phyloP scores from a whole-genome alignment of 2,888 invertebrate genomes.

The Cantharis flavilabris region DNA sequence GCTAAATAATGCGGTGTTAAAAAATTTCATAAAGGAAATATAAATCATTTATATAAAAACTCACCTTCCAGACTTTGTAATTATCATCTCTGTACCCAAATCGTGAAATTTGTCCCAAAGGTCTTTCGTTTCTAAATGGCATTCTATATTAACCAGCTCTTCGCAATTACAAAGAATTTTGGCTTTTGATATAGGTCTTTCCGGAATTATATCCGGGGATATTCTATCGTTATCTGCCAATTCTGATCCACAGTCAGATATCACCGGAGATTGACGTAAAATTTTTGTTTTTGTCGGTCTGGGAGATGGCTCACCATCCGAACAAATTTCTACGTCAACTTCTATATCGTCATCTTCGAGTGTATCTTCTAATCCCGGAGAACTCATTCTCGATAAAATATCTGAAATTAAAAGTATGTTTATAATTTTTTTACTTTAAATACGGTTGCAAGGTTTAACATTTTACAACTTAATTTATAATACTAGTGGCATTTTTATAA shows the following conservation, averaged over 20 bases:
- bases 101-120: conserved; percentile 82
- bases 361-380: conserved; percentile 57
- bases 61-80: conserved; percentile 82
- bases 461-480: background rate
- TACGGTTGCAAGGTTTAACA: background rate
- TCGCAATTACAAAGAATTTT: conserved; percentile 67
- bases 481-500: background rate
- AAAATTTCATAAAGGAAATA: background rate
- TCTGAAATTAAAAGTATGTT: conserved; percentile 29
- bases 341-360: conserved; percentile 60
- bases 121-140: conserved; percentile 79
- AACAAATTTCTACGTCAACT: conserved; percentile 65
- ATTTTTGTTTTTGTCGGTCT: conserved; percentile 39
- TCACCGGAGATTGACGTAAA: conserved; percentile 46
- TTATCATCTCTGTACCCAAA: conserved; percentile 83
- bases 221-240: conserved; percentile 50
- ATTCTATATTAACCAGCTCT: conserved; percentile 67
- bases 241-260: conserved; percentile 54
- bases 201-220: conserved; percentile 50
- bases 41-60: conserved; percentile 35
- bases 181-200: conserved; percentile 45
- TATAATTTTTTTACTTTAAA: background rate
- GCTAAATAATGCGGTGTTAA: background rate
- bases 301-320: conserved; percentile 59
- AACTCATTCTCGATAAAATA: conserved; percentile 47